These are phyloP conservation scores for Chymomyza fuscimana DNA, from an alignment of 2,888 invertebrate genomes.

Conservation along the genomic window DNA sequence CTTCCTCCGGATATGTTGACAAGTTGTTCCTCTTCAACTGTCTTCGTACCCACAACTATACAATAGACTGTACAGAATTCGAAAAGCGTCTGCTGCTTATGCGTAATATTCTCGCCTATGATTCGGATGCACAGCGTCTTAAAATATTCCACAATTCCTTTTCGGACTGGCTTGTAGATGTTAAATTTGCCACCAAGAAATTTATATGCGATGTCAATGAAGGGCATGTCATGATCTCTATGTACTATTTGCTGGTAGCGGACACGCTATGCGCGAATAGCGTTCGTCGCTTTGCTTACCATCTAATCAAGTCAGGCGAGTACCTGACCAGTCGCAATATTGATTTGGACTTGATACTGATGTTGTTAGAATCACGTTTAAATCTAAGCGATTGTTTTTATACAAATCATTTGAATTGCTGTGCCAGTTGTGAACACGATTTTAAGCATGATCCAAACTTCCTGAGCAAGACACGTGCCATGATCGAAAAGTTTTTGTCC, in stretches of 20 bases:
- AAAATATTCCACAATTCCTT: constrained; percentile 95
- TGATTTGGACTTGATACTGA: constrained; percentile 78
- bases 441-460: constrained; percentile 78
- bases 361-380: constrained; percentile 78
- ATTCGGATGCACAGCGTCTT: constrained; percentile 73
- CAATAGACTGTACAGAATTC: constrained; percentile 90
- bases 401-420: constrained; percentile 81
- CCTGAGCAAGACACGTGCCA: constrained; percentile 76
- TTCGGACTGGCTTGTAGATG: constrained; percentile 96
- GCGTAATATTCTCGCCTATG: constrained; percentile 81
- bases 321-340: constrained; percentile 80
- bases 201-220: constrained; percentile 93
- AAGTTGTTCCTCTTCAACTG: constrained; percentile 90
- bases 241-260: constrained; percentile 88
- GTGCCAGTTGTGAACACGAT: constrained; percentile 78
- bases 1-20: constrained; percentile 91
- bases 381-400: constrained; percentile 80
- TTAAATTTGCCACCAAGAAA: constrained; percentile 98
- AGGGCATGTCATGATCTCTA: constrained; percentile 93
- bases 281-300: constrained; percentile 87
- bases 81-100: constrained; percentile 88
- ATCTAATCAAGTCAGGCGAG: constrained; percentile 85
- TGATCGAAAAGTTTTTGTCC: constrained; percentile 79
- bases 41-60: constrained; percentile 88
- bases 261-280: constrained; percentile 86